phyloP scores from a whole-genome alignment of 2,888 invertebrate species.

The Harpalus rufipes region DNA sequence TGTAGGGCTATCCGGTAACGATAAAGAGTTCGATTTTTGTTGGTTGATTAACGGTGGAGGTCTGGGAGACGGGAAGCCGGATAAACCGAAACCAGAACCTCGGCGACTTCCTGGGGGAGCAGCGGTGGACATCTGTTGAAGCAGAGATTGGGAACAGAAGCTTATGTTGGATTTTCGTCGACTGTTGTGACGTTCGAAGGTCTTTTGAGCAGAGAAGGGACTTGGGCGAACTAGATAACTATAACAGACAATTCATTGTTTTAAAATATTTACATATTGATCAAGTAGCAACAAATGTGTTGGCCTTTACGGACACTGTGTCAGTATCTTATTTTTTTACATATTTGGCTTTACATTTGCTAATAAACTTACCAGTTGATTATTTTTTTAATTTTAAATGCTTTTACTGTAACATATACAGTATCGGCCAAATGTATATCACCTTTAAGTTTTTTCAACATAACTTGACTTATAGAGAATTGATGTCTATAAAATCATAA shows the following conservation, averaged over 20 bases:
- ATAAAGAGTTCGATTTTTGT: conserved; percentile 93
- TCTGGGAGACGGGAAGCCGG: conserved; percentile 82
- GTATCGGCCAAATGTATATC: too few species aligned
- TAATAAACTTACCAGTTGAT: too few species aligned
- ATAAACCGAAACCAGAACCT: conserved; percentile 84
- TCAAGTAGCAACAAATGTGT: too few species aligned
- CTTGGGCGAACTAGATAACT: conserved; percentile 94
- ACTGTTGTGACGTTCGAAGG: conserved; percentile 95
- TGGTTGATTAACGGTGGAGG: conserved; percentile 89
- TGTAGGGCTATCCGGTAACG: conserved; percentile 92
- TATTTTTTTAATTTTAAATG: too few species aligned
- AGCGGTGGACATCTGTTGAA: conserved; percentile 81
- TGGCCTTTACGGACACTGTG: too few species aligned
- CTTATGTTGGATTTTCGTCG: conserved; percentile 94
- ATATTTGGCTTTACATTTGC: too few species aligned
- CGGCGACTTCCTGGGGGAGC: conserved; percentile 82
- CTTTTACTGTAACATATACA: too few species aligned
- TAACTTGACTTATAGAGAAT: too few species aligned
- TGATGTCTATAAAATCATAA: too few species aligned
- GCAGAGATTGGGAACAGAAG: conserved; percentile 89
- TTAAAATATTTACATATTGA: too few species aligned
- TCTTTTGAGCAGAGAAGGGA: conserved; percentile 96
- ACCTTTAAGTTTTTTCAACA: too few species aligned
- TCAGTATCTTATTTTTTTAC: too few species aligned
- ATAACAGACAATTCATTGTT: not conserved